phyloP scores from a whole-genome alignment of 2,797 vertebrate species.

The Fratercula arctica region DNA sequence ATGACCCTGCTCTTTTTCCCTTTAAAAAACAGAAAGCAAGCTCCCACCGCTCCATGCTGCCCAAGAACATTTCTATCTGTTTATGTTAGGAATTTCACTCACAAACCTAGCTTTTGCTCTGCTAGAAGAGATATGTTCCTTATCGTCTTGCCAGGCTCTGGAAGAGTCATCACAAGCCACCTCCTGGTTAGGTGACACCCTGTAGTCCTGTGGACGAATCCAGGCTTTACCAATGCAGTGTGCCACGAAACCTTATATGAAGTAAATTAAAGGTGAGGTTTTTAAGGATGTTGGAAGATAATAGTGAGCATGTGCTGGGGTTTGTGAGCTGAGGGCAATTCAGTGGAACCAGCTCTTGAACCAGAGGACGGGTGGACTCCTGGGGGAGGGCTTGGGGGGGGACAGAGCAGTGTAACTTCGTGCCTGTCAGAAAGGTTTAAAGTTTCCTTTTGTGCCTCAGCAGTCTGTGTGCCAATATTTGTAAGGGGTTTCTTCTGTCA shows the following conservation, averaged over 20 bases:
- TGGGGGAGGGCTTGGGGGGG: too few relatives aligned
- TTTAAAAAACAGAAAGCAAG: background rate
- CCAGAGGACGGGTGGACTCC: background rate
- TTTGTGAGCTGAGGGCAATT: background rate
- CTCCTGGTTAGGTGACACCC: background rate
- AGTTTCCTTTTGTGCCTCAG: background rate
- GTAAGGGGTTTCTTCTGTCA: background rate
- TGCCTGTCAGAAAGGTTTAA: background rate
- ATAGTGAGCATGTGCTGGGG: background rate
- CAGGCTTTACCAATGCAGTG: accelerated
- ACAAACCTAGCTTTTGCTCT: background rate
- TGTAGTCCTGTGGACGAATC: background rate
- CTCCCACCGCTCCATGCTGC: background rate
- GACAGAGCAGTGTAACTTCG: background rate
- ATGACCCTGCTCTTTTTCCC: background rate
- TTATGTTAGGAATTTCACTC: background rate
- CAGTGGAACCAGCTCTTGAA: background rate
- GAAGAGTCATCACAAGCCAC: background rate
- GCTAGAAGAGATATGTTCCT: background rate
- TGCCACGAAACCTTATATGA: background rate
- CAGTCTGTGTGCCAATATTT: background rate
- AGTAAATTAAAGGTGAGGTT: background rate
- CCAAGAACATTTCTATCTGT: background rate
- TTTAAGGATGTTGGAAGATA: background rate
- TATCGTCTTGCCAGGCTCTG: background rate